Conservation (phyloP, 2,113 vertebrate genomes). For the Nestor notabilis region DNA sequence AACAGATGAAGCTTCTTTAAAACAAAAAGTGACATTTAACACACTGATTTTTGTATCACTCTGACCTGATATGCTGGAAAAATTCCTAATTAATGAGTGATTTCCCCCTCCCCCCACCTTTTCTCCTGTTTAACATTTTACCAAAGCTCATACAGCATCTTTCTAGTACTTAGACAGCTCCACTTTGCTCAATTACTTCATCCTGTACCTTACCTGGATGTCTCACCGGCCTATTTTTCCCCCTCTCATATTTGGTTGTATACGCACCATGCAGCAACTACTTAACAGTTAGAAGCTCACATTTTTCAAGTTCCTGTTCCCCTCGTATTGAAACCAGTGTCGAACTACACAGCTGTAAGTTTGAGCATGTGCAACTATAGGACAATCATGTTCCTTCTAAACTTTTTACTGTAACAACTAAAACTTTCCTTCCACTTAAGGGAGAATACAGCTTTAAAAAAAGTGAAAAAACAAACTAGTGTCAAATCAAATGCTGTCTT, state of each 20-base stretch:
- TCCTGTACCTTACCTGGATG: rapidly evolving
- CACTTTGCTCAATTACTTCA: not conserved
- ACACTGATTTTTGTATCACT: not conserved
- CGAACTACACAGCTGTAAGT: not conserved
- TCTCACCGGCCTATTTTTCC: too few species aligned
- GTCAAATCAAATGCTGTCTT: not conserved
- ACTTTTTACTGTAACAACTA: not conserved
- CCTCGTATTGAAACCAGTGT: not conserved
- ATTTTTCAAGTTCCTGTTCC: not conserved
- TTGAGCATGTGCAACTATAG: not conserved
- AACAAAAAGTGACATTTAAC: not conserved
- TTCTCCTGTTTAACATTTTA: not conserved
- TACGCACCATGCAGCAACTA: not conserved
- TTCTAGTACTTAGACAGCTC: not conserved
- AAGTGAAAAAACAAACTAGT: not conserved
- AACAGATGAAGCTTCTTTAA: not conserved
- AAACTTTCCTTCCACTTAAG: not conserved
- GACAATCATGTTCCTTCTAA: not conserved
- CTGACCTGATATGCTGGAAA: not conserved
- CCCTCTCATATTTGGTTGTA: rapidly evolving
- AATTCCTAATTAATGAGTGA: not conserved
- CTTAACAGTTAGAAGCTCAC: not conserved
- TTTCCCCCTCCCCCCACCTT: not conserved
- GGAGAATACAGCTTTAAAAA: not conserved
- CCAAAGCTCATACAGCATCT: not conserved